Base-by-base conservation (phyloP, 2,888 invertebrate species). In the Pterostichus madidus region DNA sequence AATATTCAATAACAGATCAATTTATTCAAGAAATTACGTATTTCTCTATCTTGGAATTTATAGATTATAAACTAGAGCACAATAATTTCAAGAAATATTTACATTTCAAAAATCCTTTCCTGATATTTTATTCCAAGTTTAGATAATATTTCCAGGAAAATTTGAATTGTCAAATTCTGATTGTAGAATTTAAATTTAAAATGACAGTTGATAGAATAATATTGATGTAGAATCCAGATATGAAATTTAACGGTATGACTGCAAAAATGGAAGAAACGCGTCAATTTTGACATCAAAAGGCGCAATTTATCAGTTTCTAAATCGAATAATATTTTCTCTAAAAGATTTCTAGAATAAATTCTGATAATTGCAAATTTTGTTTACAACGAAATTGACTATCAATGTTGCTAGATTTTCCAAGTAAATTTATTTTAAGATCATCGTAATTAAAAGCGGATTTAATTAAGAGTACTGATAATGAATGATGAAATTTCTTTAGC, bases 121-220 rank as follows among this genome's bases (percentile, higher is more conserved):
- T 39, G 39, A 39, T 0, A 39, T 39, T 3, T 39, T 39, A 39
- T 8, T 6, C 39, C 7, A 39, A 39, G 39, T 2, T 39, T 39
- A 39, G 39, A 5, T 39, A 24, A 24, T 39, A 39, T 39, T 39
- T 39, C 5, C 7, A 6, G 5, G 39, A 39, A 39, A 3, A 59
- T 56, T 56, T 24, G 59, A 59, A 59, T 31, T 59, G 59, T 59
- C 31, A 59, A 11, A 17, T 17, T 0, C 52, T 75, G 75, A 52
- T 75, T 75, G 75, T 24, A 75, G 49, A 52, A 75, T 75, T 75
- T 75, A 32, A 75, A 52, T 75, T 75, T 75, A 49, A 75, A 75
- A 75, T 75, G 31, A 31, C 75, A 49, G 49, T 52, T 52, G 71
- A 71, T 71, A 71, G 44, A 49, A 49, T 46, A 71, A 71, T 46